phyloP scores from a whole-genome alignment of 2,797 vertebrate genomes.

The Schizopygopsis malacanthus region DNA sequence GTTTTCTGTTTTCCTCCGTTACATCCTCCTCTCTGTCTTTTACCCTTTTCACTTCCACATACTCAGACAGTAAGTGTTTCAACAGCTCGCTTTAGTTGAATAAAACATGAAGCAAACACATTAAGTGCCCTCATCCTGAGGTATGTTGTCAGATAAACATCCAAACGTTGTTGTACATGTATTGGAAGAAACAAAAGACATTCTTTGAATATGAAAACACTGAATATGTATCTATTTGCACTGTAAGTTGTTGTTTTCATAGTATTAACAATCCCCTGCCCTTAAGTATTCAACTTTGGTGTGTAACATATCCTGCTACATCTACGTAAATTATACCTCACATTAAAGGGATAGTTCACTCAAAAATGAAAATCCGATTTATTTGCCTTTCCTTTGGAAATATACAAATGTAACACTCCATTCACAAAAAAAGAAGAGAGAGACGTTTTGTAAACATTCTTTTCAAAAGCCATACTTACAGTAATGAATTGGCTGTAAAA shows the following conservation, averaged over 20 bases:
- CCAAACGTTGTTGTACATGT: neutral
- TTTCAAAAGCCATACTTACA: neutral
- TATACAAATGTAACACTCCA: neutral
- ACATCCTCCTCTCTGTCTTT: neutral
- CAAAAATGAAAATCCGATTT: too few species aligned
- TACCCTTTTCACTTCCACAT: neutral
- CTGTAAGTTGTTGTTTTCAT: neutral
- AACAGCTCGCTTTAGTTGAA: neutral
- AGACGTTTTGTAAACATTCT: neutral
- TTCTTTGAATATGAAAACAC: neutral
- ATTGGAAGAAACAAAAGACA: neutral
- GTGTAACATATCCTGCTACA: neutral
- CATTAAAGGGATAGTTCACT: neutral
- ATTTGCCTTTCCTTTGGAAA: neutral
- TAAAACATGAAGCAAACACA: constrained; percentile 12
- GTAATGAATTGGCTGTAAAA: constrained; percentile 5
- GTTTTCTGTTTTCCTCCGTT: neutral
- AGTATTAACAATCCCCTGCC: neutral
- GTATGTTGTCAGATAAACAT: neutral
- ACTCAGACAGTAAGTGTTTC: neutral
- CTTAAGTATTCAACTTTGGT: neutral
- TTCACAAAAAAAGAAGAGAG: neutral
- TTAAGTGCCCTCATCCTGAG: neutral
- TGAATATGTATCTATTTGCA: neutral
- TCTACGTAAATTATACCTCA: neutral